A percentile compares a stretch with the other conserved stretches of the same genome.
Evolutionary conservation across 2,888 invertebrate species (phyloP).

Genomic region (Ernsta delagoae): DNA sequence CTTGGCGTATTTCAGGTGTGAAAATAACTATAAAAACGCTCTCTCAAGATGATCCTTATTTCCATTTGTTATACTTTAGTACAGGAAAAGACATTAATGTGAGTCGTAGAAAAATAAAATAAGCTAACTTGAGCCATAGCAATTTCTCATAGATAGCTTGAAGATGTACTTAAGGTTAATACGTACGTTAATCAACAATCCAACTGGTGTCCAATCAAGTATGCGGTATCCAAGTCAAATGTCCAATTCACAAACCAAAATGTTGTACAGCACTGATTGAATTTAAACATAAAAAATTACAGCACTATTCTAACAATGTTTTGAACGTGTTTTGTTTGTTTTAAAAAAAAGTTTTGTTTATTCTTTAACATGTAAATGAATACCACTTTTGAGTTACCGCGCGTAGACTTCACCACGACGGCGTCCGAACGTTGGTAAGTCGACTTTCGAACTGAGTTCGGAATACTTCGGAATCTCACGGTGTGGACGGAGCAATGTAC

Average conservation of each 20-base stretch:
- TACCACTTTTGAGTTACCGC: slow-evolving; percentile 51
- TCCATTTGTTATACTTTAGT: too few species aligned
- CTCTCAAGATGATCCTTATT: too few species aligned
- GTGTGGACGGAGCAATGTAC: slow-evolving; percentile 53
- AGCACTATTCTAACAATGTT: slow-evolving; percentile 34
- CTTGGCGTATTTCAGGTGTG: too few species aligned
- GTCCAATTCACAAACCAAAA: slow-evolving; percentile 58
- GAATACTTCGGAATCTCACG: too few species aligned
- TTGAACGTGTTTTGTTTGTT: slow-evolving; percentile 2
- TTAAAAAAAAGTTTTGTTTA: slow-evolving; percentile 39
- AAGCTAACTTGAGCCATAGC: not conserved
- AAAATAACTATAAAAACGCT: too few species aligned
- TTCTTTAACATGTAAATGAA: slow-evolving; percentile 40
- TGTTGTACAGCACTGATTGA: slow-evolving; percentile 57
- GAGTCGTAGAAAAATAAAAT: too few species aligned
- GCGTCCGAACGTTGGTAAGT: slow-evolving; percentile 70
- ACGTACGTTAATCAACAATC: slow-evolving; percentile 76
- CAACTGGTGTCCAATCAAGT: slow-evolving; percentile 50
- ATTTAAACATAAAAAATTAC: slow-evolving; percentile 24
- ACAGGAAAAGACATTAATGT: too few species aligned
- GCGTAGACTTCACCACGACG: slow-evolving; percentile 55
- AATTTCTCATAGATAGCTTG: not conserved
- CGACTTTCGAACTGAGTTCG: slow-evolving; percentile 76
- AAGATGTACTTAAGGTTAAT: slow-evolving; percentile 34
- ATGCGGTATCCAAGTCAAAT: slow-evolving; percentile 57